These are phyloP conservation scores for Discoglossus pictus DNA, from an alignment of 2,797 vertebrate species.

Conservation along the genomic window DNA sequence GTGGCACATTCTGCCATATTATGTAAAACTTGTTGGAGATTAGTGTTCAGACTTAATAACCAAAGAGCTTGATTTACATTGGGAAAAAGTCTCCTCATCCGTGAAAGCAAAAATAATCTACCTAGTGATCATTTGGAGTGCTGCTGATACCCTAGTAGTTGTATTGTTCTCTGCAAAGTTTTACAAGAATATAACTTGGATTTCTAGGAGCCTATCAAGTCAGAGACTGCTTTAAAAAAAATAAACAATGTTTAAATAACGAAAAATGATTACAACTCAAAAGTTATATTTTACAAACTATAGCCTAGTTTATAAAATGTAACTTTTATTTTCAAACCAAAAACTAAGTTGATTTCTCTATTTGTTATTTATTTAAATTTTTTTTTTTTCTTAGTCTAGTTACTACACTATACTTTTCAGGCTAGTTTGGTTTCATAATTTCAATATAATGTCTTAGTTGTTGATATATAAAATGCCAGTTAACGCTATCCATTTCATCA, in stretches of 20 bases:
- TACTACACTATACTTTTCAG: too few species aligned
- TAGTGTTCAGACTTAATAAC: slow-evolving; percentile 88
- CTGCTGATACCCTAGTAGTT: slow-evolving; percentile 74
- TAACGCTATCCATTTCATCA: too few species aligned
- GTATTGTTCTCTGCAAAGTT: slow-evolving; percentile 66
- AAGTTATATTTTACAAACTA: too few species aligned
- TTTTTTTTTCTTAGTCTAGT: too few species aligned
- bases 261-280: slow-evolving; percentile 2
- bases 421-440: too few species aligned
- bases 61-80: slow-evolving; percentile 86
- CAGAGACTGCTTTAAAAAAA: slow-evolving; percentile 62
- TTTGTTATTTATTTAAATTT: too few species aligned
- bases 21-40: slow-evolving; percentile 94
- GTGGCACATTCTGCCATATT: slow-evolving; percentile 88
- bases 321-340: too few species aligned
- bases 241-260: slow-evolving; percentile 55
- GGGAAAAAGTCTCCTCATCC: slow-evolving; percentile 80
- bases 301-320: too few species aligned
- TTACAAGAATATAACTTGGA: slow-evolving; percentile 55
- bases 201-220: slow-evolving; percentile 68
- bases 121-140: slow-evolving; percentile 79
- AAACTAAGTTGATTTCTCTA: too few species aligned
- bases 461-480: too few species aligned
- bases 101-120: slow-evolving; percentile 89
- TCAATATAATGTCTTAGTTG: too few species aligned